Conservation (phyloP, 2,113 vertebrate species). For the Rhynchomys soricoides region DNA sequence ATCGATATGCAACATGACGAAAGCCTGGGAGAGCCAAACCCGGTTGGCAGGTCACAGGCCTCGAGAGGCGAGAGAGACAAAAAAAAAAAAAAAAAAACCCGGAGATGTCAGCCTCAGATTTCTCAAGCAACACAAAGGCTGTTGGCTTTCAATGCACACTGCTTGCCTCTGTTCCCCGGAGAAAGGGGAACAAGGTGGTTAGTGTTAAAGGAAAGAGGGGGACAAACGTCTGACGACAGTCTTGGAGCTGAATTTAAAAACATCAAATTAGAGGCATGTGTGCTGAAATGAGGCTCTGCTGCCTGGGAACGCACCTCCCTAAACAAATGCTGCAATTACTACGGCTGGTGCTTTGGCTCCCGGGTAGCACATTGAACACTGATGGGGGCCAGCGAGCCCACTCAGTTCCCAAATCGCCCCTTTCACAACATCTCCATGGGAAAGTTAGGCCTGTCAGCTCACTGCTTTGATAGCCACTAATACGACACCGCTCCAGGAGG, state of each 20-base stretch:
- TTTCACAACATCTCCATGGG: not conserved
- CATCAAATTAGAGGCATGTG: slow-evolving; percentile 54
- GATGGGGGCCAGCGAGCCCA: not conserved
- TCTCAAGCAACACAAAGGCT: slow-evolving; percentile 77
- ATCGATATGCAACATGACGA: not conserved
- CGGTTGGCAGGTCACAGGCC: slow-evolving; percentile 68
- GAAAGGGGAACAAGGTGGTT: slow-evolving; percentile 78
- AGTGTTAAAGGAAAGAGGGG: slow-evolving; percentile 74
- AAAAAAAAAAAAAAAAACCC: too few species aligned
- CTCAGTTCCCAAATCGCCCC: not conserved
- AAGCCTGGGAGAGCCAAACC: slow-evolving; percentile 69
- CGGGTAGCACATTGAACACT: not conserved
- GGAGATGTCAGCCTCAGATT: slow-evolving; percentile 78
- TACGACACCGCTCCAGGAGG: not conserved
- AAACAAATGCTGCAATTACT: slow-evolving; percentile 20
- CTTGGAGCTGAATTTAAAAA: slow-evolving; percentile 73
- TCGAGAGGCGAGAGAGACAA: slow-evolving; percentile 63
- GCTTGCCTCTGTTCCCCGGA: slow-evolving; percentile 73
- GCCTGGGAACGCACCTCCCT: not conserved
- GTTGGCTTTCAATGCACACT: slow-evolving; percentile 79
- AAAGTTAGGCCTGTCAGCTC: not conserved
- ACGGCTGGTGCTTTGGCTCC: not conserved
- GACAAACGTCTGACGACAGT: slow-evolving; percentile 64
- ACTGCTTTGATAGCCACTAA: slow-evolving; percentile 21
- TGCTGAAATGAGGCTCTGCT: not conserved